Conservation (phyloP, 2,113 vertebrate genomes). For the Sceloporus undulatus region DNA sequence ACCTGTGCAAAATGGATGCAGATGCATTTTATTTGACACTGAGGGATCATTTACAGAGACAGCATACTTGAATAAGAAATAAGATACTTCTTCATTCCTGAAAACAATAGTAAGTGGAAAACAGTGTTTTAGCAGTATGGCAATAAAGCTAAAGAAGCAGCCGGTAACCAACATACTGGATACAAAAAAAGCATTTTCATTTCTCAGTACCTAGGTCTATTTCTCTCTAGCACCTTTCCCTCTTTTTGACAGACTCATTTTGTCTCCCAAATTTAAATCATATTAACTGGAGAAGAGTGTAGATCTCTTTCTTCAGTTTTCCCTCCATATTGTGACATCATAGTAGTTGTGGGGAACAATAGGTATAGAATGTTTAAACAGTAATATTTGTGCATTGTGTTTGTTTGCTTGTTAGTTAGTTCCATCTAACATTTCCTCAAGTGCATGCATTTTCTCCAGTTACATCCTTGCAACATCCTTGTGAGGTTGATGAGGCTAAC, state of each 20-base stretch:
- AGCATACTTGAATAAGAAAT: constrained; percentile 27
- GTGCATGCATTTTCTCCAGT: not conserved
- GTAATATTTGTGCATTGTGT: not conserved
- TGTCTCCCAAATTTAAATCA: not conserved
- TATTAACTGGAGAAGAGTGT: not conserved
- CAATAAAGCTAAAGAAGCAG: constrained; percentile 16
- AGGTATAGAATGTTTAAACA: not conserved
- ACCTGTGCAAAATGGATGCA: not conserved
- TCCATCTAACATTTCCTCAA: not conserved
- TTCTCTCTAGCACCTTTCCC: not conserved
- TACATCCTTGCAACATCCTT: not conserved
- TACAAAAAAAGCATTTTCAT: not conserved
- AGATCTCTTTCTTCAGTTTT: not conserved
- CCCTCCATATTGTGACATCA: not conserved
- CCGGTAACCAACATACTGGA: not conserved
- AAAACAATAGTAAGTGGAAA: constrained; percentile 10
- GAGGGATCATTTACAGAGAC: constrained; percentile 27
- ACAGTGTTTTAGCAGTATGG: not conserved
- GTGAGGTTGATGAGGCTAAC: not conserved
- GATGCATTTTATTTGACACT: constrained; percentile 19
- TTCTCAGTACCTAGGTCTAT: not conserved
- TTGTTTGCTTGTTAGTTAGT: not conserved
- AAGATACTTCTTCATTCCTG: not conserved
- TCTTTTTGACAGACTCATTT: not conserved
- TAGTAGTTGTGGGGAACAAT: not conserved